These are phyloP conservation scores for Alexandromys fortis DNA, from an alignment of 2,113 vertebrate genomes.

Conservation along the genomic window DNA sequence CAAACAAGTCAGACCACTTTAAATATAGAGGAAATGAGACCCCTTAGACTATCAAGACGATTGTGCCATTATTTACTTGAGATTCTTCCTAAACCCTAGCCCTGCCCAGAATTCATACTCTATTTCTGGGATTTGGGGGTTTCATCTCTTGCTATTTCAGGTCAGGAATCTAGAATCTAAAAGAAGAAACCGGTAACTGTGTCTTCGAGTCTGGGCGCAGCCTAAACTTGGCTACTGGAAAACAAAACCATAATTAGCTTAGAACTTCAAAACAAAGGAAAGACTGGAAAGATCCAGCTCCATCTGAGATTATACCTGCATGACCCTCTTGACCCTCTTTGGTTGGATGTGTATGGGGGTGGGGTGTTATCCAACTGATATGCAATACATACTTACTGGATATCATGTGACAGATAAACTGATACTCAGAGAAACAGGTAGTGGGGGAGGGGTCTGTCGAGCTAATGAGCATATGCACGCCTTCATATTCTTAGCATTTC, in stretches of 20 bases:
- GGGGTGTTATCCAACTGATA: background rate
- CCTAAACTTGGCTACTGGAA: slow-evolving; percentile 58
- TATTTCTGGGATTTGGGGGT: slow-evolving; percentile 59
- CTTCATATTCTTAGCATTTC: slow-evolving; percentile 12
- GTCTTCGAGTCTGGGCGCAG: slow-evolving; percentile 55
- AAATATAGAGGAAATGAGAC: slow-evolving; percentile 20
- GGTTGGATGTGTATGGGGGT: background rate
- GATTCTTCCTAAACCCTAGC: slow-evolving; percentile 50
- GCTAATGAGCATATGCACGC: background rate
- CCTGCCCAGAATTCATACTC: slow-evolving; percentile 50
- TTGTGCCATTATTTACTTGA: background rate
- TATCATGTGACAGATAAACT: too few species aligned
- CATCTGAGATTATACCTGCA: background rate
- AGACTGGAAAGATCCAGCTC: background rate
- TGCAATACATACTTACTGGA: background rate
- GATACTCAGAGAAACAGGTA: background rate
- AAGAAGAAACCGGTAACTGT: slow-evolving; percentile 50
- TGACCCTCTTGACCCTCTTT: background rate
- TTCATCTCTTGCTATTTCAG: slow-evolving; percentile 70
- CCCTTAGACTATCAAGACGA: background rate
- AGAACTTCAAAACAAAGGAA: slow-evolving; percentile 20
- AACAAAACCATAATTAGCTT: slow-evolving; percentile 57
- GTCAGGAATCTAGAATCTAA: slow-evolving; percentile 63
- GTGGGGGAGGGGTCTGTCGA: background rate
- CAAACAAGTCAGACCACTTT: background rate